A percentile compares a stretch with the other conserved stretches of the same genome.
Conservation (phyloP, 2,888 invertebrate species). For the Xanthia icteritia region DNA sequence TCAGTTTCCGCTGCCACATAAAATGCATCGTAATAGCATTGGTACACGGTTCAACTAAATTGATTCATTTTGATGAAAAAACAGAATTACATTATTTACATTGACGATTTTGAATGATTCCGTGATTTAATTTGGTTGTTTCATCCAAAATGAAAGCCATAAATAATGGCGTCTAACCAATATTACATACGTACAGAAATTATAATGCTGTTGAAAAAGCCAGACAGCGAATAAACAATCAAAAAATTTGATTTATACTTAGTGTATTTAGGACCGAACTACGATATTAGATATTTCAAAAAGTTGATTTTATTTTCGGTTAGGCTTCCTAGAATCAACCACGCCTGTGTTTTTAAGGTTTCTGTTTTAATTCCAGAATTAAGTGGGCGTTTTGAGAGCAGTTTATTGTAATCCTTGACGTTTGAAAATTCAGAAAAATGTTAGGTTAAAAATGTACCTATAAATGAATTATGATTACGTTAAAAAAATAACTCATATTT, state of each 20-base stretch:
- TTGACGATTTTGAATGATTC: not conserved
- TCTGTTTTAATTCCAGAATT: slow-evolving; percentile 1
- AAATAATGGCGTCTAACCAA: not conserved
- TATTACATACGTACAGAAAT: not conserved
- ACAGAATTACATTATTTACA: not conserved
- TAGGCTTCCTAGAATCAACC: no score
- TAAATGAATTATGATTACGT: not conserved
- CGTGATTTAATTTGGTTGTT: no score
- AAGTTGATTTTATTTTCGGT: not conserved
- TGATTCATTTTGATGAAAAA: not conserved
- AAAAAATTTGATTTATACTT: not conserved
- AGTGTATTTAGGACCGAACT: not conserved
- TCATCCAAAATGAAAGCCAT: not conserved
- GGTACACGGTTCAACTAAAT: not conserved
- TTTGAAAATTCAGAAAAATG: not conserved
- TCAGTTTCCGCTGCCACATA: not conserved
- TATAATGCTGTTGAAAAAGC: not conserved
- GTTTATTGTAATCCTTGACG: not conserved
- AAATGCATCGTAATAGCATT: no score
- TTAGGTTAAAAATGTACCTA: not conserved
- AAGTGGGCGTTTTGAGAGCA: not conserved
- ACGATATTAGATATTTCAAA: no score
- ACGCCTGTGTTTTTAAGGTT: not conserved
- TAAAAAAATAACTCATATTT: not conserved
- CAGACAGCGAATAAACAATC: not conserved